Evolutionary conservation across 1,140 invertebrate genomes (phyloP), one percentile per base, ranked within the genome.

Genomic region (Trachymyrmex septentrionalis): DNA sequence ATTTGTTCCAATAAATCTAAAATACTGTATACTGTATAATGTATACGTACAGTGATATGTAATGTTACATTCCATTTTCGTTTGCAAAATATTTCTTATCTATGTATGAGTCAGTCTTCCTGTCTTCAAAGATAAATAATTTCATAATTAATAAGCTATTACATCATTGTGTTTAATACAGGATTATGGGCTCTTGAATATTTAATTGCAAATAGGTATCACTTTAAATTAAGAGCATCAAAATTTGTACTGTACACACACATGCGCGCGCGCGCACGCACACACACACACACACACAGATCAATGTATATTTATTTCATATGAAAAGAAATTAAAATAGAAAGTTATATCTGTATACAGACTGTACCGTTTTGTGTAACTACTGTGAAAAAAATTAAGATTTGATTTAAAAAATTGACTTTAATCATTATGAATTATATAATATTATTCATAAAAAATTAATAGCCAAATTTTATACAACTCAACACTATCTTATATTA

Each of bases 11-110:
- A 0, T 44, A 3, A 44, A 44, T 44, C 1, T 44, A 44, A 44
- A 44, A 44, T 44, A 44, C 2, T 44, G 30, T 34, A 30, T 30
- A 30, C 7, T 38, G 9, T 71, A 12, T 5, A 73, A 64, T 21
- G 48, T 66, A 75, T 16, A 44, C 16, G 27, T 44, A 14, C 30
- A 73, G 24, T 80, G 67, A 81, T 81, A 87, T 73, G 50, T 87
- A 57, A 24, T 16, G 38, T 87, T 88, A 69, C 76, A 80, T 53
- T 87, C 16, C 53, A 44, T 34, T 63, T 14, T 48, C 14, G 0
- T 88, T 85, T 44, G 9, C 12, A 55, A 71, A 71, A 44, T 63
- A 73, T 61, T 48, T 67, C 14, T 84, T 27, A 27, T 5, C 63
- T 80, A 21, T 71, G 6, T 38, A 7, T 38, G 19, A 16, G 14